phyloP scores from a whole-genome alignment of 1,140 invertebrate genomes.

The Maconellicoccus hirsutus region DNA sequence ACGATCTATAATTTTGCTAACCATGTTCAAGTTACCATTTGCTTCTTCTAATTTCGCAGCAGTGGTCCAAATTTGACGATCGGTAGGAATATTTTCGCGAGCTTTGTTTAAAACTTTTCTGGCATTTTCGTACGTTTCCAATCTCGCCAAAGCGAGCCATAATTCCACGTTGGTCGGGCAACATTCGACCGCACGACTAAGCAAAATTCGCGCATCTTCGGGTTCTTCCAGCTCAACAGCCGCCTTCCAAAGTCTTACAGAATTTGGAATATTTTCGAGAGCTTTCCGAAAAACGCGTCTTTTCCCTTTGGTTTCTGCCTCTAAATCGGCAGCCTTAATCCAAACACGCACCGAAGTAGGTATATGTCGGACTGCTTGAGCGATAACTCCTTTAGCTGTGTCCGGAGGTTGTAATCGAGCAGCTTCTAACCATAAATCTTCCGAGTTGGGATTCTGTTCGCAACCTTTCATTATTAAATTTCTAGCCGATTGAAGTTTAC shows the following conservation, averaged over 20 bases:
- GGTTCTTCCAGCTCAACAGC: constrained; percentile 96
- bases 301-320: constrained; percentile 88
- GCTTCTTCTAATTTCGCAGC: constrained; percentile 98
- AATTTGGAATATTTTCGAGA: constrained; percentile 95
- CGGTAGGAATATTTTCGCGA: constrained; percentile 96
- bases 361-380: constrained; percentile 72
- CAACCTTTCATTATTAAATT: constrained; percentile 97
- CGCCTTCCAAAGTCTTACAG: constrained; percentile 95
- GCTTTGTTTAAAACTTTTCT: constrained; percentile 95
- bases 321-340: constrained; percentile 98
- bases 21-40: constrained; percentile 89
- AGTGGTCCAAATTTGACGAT: constrained; percentile 94
- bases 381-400: constrained; percentile 85
- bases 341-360: constrained; percentile 89
- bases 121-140: constrained; percentile 97
- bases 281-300: constrained; percentile 87
- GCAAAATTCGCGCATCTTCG: constrained; percentile 89
- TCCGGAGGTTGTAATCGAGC: constrained; percentile 88
- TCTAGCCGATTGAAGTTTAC: constrained; percentile 92
- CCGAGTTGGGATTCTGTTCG: constrained; percentile 89
- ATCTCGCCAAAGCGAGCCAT: constrained; percentile 91
- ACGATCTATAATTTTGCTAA: constrained; percentile 93
- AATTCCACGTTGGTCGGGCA: constrained; percentile 92
- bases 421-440: constrained; percentile 97
- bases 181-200: constrained; percentile 95